Evolutionary conservation across 2,888 invertebrate genomes (phyloP).

Genomic region (Baccha elongata): DNA sequence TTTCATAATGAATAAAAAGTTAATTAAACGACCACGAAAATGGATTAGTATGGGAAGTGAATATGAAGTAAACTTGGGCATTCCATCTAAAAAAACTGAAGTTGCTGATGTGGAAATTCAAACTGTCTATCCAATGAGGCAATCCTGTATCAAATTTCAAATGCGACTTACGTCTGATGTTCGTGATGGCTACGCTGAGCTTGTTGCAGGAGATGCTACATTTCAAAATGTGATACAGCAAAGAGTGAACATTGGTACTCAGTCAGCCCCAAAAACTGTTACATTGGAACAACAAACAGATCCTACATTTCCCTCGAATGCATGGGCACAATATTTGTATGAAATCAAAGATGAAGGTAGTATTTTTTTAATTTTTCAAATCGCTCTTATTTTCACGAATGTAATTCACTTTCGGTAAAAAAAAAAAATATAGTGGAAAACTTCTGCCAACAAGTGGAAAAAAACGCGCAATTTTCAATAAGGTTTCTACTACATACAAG

Average conservation of each 20-base stretch:
- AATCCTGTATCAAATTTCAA: conserved; percentile 83
- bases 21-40: conserved; percentile 83
- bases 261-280: conserved; percentile 84
- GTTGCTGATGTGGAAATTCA: conserved; percentile 87
- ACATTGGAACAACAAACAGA: conserved; percentile 86
- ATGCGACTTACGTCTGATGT: conserved; percentile 84
- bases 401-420: too few species aligned
- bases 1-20: conserved; percentile 83
- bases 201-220: conserved; percentile 84
- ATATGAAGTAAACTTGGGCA: conserved; percentile 84
- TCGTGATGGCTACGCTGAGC: conserved; percentile 88
- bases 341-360: conserved; percentile 78
- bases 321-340: conserved; percentile 87
- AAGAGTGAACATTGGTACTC: conserved; percentile 84
- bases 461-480: too few species aligned
- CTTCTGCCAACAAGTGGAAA: too few species aligned
- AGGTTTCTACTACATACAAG: too few species aligned
- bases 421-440: too few species aligned
- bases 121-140: conserved; percentile 84
- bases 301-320: conserved; percentile 87
- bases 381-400: too few species aligned
- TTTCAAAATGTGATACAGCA: conserved; percentile 84
- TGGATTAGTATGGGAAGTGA: conserved; percentile 88
- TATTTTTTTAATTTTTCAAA: neutral
- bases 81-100: conserved; percentile 83